Evolutionary conservation across 2,797 vertebrate genomes (phyloP), one percentile per base, ranked within the genome.

Genomic region (Thamnophis elegans): DNA sequence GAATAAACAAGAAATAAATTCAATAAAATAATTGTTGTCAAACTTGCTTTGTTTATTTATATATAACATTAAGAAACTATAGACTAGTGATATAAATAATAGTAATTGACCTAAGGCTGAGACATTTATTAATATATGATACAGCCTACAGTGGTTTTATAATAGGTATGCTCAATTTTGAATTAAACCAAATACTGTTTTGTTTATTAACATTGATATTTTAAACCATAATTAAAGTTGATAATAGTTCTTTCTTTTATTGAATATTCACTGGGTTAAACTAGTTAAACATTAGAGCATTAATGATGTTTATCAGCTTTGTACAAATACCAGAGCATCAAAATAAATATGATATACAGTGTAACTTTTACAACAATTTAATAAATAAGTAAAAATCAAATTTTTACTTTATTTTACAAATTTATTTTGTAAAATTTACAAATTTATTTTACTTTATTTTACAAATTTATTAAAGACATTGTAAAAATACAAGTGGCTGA

Each of bases 401-500:
- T n/a, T n/a, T n/a, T n/a, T n/a, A n/a, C n/a, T n/a, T n/a, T n/a
- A n/a, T n/a, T n/a, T n/a, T n/a, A n/a, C n/a, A n/a, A n/a, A n/a
- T n/a, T n/a, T n/a, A n/a, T n/a, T n/a, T n/a, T n/a, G n/a, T n/a
- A n/a, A n/a, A n/a, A n/a, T n/a, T n/a, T n/a, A n/a, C n/a, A n/a
- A n/a, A n/a, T n/a, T n/a, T n/a, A n/a, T n/a, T n/a, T n/a, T n/a
- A n/a, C n/a, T n/a, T n/a, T n/a, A n/a, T n/a, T n/a, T n/a, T n/a
- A n/a, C n/a, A 47, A 25, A 47, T 25, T 47, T 82, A 82, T 47
- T 47, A 94, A 86, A 88, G 36, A 92, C 47, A 96, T 32, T n/a
- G 93, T 96, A 94, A 95, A 95, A 93, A 95, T 95, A 89, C 25
- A 94, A 96, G 95, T n/a, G 94, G 90, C 91, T 94, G 95, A 95